Conservation (phyloP, 2,113 vertebrate genomes). For the Sitta europaea region DNA sequence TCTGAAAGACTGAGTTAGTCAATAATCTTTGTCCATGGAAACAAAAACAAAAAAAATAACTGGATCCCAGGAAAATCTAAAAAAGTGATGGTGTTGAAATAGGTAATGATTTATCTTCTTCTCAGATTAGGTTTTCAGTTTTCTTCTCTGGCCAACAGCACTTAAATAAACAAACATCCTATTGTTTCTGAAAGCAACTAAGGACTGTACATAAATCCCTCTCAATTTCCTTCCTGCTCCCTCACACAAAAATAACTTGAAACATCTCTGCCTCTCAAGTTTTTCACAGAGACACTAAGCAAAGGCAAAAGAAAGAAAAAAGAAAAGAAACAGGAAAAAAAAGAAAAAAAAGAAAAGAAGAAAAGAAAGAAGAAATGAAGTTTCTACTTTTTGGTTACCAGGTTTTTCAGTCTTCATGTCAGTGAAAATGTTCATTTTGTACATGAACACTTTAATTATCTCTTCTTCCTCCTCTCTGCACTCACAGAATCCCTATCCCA, state of each 20-base stretch:
- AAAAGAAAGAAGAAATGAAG: not conserved
- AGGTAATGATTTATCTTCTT: not conserved
- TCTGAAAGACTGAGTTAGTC: not conserved
- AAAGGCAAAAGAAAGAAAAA: not conserved
- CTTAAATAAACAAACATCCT: not conserved
- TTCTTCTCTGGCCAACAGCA: not conserved
- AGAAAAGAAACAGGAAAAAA: too few relatives aligned
- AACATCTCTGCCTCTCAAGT: not conserved
- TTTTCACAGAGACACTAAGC: not conserved
- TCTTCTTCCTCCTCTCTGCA: not conserved
- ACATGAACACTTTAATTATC: not conserved
- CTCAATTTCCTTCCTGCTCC: not conserved
- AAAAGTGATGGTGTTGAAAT: not conserved
- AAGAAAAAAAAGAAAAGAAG: accelerated
- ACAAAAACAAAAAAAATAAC: not conserved
- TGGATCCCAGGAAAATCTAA: not conserved
- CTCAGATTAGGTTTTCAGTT: not conserved
- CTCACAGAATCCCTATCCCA: not conserved
- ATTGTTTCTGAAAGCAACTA: not conserved
- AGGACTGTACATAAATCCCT: not conserved
- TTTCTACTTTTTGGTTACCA: not conserved
- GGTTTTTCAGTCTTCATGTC: not conserved
- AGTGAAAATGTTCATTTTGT: not conserved
- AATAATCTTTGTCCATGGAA: not conserved
- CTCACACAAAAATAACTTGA: not conserved